Evolutionary conservation across 1,140 invertebrate species (phyloP), one percentile per base, ranked within the genome.

Genomic region (Sinella curviseta): DNA sequence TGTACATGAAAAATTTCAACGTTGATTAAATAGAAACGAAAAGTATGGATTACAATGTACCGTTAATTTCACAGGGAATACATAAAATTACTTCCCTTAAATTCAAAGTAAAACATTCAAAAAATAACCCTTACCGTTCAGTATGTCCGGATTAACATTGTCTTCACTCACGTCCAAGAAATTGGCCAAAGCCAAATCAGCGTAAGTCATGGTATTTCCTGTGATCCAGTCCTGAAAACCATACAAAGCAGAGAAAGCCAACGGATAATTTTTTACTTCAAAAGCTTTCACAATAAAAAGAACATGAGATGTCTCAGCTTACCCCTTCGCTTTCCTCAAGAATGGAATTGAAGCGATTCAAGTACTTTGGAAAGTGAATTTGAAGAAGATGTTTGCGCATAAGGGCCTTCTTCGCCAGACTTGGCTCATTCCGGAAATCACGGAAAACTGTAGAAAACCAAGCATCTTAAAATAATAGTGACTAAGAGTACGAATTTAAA

Each of bases 91-190:
- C n/a, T n/a, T n/a, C n/a, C n/a, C n/a, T n/a, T n/a, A n/a, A n/a
- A n/a, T n/a, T n/a, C n/a, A n/a, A n/a, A n/a, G n/a, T n/a, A n/a
- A n/a, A n/a, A n/a, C n/a, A n/a, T n/a, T n/a, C n/a, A n/a, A n/a
- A n/a, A n/a, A n/a, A n/a, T n/a, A 24, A 14, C n/a, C n/a, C n/a
- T n/a, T n/a, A n/a, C n/a, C 65, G 8, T 70, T 70, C 28, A 75
- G 39, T n/a, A 75, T 75, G 35, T 75, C 74, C 2, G 74, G 74
- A 75, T 75, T 75, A 16, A 75, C 74, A n/a, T 48, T 75, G 28
- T 36, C 34, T 26, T 39, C 34, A 4, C 14, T 30, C 1, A 75
- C 74, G 39, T 75, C 74, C 3, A 75, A 35, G 28, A 75, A 75
- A 54, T 75, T 75, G 2, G 74, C 74, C 12, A 75, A 35, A 4